A percentile compares a stretch with the other conserved stretches of the same genome.
These are phyloP conservation scores for Pangasius djambal DNA, from an alignment of 2,797 vertebrate genomes.

Conservation along the genomic window DNA sequence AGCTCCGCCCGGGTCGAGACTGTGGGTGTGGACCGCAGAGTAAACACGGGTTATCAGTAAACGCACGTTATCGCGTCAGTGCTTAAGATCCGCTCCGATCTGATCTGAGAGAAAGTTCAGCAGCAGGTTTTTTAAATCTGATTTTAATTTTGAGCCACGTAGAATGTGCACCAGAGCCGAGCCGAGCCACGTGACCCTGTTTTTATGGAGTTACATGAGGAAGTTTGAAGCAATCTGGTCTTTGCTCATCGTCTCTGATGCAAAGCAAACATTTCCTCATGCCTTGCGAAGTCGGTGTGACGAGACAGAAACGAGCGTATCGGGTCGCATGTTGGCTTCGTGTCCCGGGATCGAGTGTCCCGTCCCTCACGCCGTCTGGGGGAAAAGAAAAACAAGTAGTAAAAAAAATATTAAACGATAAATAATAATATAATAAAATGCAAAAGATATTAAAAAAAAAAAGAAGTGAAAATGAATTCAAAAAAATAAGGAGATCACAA, in stretches of 20 bases:
- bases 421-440: neutral
- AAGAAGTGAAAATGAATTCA: neutral
- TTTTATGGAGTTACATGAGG: neutral
- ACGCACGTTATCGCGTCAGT: no score
- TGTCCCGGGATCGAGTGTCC: neutral
- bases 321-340: neutral
- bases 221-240: constrained; percentile 32
- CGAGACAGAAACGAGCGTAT: constrained; percentile 64
- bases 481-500: neutral
- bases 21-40: neutral
- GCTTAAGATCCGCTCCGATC: neutral
- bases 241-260: constrained; percentile 32
- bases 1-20: neutral
- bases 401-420: neutral
- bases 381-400: no score
- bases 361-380: neutral
- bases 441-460: no score
- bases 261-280: constrained; percentile 36
- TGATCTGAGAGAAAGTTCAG: neutral
- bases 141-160: neutral
- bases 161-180: neutral
- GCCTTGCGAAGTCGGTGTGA: constrained; percentile 72
- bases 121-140: neutral
- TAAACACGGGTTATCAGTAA: neutral
- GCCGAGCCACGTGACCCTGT: neutral